Percentiles rank a stretch among this genome's conserved stretches.
These are phyloP conservation scores for Ceratitis capitata DNA, from an alignment of 1,140 invertebrate species.

Conservation along the genomic window DNA sequence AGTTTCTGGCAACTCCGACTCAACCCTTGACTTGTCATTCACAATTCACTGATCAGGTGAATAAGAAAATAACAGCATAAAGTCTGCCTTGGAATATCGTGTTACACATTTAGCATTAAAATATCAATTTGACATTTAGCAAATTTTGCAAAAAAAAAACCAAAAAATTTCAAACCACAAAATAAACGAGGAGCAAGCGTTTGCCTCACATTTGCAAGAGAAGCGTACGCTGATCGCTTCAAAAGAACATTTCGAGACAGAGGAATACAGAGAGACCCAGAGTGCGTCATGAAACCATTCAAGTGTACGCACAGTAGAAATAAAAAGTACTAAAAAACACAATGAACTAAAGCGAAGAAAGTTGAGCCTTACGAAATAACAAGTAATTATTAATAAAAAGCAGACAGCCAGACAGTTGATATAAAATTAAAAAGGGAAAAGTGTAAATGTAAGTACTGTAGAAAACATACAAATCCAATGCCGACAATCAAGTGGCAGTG, in stretches of 20 bases:
- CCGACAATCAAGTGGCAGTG: constrained; percentile 12
- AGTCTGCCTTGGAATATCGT: neutral
- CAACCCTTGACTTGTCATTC: neutral
- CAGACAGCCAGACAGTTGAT: neutral
- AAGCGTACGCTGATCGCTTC: neutral
- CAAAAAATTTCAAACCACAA: neutral
- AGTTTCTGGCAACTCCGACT: neutral
- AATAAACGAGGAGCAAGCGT: constrained; percentile 21
- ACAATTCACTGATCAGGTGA: constrained; percentile 27
- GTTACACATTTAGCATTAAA: constrained; percentile 6
- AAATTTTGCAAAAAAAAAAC: neutral
- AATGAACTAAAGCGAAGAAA: neutral
- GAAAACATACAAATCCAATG: constrained; percentile 5
- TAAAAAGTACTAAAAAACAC: neutral
- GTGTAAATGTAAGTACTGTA: neutral
- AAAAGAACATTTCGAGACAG: neutral
- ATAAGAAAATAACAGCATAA: neutral
- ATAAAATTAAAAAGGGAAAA: neutral
- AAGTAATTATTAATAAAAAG: neutral
- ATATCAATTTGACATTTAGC: constrained; percentile 36
- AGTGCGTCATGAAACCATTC: neutral
- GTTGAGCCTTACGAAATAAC: neutral
- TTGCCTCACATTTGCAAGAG: neutral
- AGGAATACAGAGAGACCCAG: neutral
- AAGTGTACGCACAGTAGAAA: neutral